Evolutionary conservation across 2,888 invertebrate species (phyloP), one percentile per base, ranked within the genome.

Genomic region (Nymphalis polychloros): DNA sequence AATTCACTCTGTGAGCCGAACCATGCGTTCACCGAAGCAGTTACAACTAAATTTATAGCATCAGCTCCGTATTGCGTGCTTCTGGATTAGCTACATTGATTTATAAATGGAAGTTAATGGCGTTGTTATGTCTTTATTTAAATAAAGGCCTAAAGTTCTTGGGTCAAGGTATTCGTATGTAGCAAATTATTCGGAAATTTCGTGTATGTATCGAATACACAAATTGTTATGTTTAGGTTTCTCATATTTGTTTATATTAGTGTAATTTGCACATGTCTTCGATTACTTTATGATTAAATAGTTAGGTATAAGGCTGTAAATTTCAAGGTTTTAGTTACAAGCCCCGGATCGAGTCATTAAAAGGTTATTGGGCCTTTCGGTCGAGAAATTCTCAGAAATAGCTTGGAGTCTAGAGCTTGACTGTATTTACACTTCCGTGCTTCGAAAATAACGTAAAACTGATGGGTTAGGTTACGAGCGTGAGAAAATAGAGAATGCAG

Each of bases 11-110:
- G 59, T 50, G 63, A 63, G 59, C 50, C 59, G 63, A 64, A 63
- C 68, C 70, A 61, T 68, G 68, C 70, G 64, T 70, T 64, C 61
- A 61, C 66, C 66, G 59, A 47, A 59, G 81, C 85, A 85, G 84
- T 86, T 88, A 81, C 79, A 76, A 73, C 74, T 81, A 82, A 84
- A 89, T 88, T 89, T 86, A 87, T 84, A 77, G 73, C 70, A 67
- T 63, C 68, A 67, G 70, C 74, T 70, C 70, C 74, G 73, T 76
- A 70, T 75, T 73, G 73, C 73, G 71, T 72, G 73, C 57, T 68
- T 67, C 72, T 68, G 70, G 74, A 76, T 77, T 78, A 77, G 72
- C 74, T 73, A 71, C 65, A 74, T 80, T 80, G 85, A 84, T 85
- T 84, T 84, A 82, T 83, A 80, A 79, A 83, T 78, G 78, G 74